Evolutionary conservation across 1,140 invertebrate species (phyloP).

Genomic region (Magallana angulata): DNA sequence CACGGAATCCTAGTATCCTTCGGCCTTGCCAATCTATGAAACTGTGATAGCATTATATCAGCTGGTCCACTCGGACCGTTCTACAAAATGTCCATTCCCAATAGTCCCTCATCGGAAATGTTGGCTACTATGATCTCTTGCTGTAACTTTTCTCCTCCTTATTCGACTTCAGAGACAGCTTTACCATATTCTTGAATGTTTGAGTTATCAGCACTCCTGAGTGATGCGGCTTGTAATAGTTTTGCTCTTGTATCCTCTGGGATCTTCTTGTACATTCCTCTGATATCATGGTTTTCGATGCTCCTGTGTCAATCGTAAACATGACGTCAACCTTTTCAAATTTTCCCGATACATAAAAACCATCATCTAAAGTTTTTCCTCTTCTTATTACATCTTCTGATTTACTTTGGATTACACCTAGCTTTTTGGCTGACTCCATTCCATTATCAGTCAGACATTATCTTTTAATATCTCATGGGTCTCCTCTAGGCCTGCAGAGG

Average conservation of each 20-base stretch:
- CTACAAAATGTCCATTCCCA: slow-evolving; percentile 44
- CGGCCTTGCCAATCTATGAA: background rate
- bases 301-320: slow-evolving; percentile 29
- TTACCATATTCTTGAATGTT: slow-evolving; percentile 14
- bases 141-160: background rate
- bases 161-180: slow-evolving; percentile 37
- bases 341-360: slow-evolving; percentile 36
- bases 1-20: background rate
- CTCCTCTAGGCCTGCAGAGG: slow-evolving; percentile 25
- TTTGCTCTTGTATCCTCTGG: slow-evolving; percentile 28
- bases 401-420: background rate
- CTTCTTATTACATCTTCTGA: background rate
- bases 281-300: slow-evolving; percentile 51
- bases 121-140: slow-evolving; percentile 42
- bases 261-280: slow-evolving; percentile 46
- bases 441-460: slow-evolving; percentile 34
- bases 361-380: slow-evolving; percentile 13
- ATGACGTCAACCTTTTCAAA: slow-evolving; percentile 13
- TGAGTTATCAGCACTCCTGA: slow-evolving; percentile 16
- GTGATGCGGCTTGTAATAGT: background rate
- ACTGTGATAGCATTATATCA: background rate
- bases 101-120: slow-evolving; percentile 41
- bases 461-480: background rate
- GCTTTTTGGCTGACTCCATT: too few species aligned
- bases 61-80: slow-evolving; percentile 20